These are phyloP conservation scores for Psephotus haematonotus DNA, from an alignment of 2,113 vertebrate species.

Conservation along the genomic window DNA sequence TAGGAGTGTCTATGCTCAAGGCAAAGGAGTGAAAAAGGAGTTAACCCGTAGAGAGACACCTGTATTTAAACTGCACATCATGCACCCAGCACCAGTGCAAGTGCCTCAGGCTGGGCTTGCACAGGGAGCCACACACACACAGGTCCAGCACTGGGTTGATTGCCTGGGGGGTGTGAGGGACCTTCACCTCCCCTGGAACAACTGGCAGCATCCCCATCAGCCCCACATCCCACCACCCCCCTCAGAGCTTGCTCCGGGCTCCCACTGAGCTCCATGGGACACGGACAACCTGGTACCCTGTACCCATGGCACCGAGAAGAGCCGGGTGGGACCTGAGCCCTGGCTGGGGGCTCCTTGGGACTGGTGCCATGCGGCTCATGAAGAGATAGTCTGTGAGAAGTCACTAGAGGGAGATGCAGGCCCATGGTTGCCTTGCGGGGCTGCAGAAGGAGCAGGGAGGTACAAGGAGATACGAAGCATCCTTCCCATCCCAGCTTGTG, in stretches of 20 bases:
- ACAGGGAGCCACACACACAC: accelerated
- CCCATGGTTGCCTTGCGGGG: not conserved
- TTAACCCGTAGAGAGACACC: not conserved
- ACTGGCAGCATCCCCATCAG: not conserved
- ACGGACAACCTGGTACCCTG: accelerated
- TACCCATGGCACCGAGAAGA: no score
- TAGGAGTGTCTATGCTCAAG: accelerated
- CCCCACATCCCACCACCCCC: accelerated
- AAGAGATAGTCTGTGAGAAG: not conserved
- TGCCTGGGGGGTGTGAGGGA: not conserved
- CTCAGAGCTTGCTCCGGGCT: accelerated
- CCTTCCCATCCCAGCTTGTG: not conserved
- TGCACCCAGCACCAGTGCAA: not conserved
- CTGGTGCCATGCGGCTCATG: not conserved
- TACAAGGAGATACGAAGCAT: not conserved
- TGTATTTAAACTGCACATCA: not conserved
- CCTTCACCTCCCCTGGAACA: not conserved
- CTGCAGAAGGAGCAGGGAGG: not conserved
- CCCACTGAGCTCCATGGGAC: accelerated
- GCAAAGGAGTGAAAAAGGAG: not conserved
- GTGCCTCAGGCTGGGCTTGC: not conserved
- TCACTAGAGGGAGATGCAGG: conserved; percentile 67
- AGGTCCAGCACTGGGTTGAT: not conserved
- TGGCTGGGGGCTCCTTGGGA: not conserved
- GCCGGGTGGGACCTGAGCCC: not conserved